These are phyloP conservation scores for Craterocephalus amniculus DNA, from an alignment of 2,797 vertebrate genomes.

Conservation along the genomic window DNA sequence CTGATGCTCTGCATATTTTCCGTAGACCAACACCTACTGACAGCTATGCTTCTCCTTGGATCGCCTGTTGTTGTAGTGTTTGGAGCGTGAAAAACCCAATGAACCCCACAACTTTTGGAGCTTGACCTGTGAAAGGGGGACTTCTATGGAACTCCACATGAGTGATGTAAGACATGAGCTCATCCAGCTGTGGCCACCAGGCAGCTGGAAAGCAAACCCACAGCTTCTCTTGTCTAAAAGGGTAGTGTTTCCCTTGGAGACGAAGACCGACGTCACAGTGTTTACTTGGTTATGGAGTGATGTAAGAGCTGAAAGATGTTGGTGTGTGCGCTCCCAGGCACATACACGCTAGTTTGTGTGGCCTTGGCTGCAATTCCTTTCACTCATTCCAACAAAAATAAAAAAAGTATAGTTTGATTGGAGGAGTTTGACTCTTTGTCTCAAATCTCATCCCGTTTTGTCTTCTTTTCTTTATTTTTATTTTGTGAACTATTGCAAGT, in stretches of 20 bases:
- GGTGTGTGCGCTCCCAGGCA: conserved; percentile 11
- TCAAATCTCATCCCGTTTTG: conserved; percentile 43
- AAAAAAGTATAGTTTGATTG: conserved; percentile 22
- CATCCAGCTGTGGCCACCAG: conserved; percentile 35
- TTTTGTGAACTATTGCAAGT: conserved; percentile 28
- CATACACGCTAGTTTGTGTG: conserved; percentile 24
- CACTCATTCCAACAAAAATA: conserved; percentile 55
- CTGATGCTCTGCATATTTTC: conserved; percentile 16
- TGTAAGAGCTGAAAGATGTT: conserved; percentile 60
- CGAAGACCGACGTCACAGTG: conserved; percentile 32
- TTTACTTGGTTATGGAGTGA: conserved; percentile 61
- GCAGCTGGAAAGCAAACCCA: conserved; percentile 54
- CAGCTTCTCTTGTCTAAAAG: conserved; percentile 11
- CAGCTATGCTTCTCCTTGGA: not conserved
- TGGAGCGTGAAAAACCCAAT: conserved; percentile 7
- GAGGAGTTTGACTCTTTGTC: conserved; percentile 20
- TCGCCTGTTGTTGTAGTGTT: conserved; percentile 4
- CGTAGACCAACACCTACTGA: not conserved
- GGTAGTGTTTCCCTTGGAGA: conserved; percentile 49
- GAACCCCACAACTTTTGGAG: conserved; percentile 14
- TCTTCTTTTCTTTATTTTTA: not conserved
- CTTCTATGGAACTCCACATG: conserved; percentile 50
- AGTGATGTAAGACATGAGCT: conserved; percentile 65
- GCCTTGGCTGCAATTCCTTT: conserved; percentile 29
- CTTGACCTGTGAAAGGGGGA: conserved; percentile 32